Percentiles rank a stretch among this genome's conserved stretches.
Conservation (phyloP, 2,797 vertebrate species). For the Urophycis tenuis region DNA sequence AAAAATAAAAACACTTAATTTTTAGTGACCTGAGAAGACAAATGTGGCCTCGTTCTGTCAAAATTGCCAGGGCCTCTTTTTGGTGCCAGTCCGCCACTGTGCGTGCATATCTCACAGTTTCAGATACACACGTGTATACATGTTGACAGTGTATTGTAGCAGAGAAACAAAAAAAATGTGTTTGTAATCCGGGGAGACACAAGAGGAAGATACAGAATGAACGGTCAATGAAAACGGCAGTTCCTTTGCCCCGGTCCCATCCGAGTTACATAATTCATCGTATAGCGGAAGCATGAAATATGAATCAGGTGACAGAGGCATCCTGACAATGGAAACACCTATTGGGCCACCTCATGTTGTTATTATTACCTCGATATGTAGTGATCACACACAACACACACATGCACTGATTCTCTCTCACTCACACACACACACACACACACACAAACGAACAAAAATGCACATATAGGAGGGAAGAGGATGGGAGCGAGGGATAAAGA, state of each 20-base stretch:
- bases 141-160: too few species aligned
- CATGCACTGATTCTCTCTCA: not conserved
- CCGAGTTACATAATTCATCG: slow-evolving; percentile 2
- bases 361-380: not conserved
- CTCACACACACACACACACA: not conserved
- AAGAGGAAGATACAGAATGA: not conserved
- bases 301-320: slow-evolving; percentile 12
- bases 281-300: slow-evolving; percentile 39
- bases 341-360: slow-evolving; percentile 15
- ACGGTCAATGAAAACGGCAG: not conserved
- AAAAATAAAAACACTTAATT: too few species aligned
- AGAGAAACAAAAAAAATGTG: too few species aligned
- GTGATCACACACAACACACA: slow-evolving; percentile 12
- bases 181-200: too few species aligned
- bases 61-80: too few species aligned
- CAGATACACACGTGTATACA: too few species aligned
- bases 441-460: not conserved
- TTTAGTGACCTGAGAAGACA: too few species aligned
- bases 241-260: not conserved
- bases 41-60: too few species aligned
- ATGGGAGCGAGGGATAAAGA: not conserved
- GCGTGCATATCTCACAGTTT: too few species aligned
- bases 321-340: slow-evolving; percentile 39
- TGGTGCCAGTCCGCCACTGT: too few species aligned
- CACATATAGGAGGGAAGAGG: not conserved